phyloP scores from a whole-genome alignment of 2,888 invertebrate genomes.

The Cyclophora albipunctata region DNA sequence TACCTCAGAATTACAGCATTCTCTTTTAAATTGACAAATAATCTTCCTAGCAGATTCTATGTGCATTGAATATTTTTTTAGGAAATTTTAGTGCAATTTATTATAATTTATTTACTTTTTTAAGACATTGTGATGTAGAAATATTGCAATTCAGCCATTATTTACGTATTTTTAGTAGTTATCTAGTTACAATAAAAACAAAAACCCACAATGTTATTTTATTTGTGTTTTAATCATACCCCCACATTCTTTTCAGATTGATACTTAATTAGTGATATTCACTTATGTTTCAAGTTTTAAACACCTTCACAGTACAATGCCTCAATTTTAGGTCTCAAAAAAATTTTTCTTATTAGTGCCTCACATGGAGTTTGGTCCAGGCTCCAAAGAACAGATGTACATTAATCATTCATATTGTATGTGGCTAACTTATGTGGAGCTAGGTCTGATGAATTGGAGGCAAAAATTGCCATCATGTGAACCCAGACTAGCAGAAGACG shows the following conservation, averaged over 20 bases:
- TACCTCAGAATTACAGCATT: constrained; percentile 32
- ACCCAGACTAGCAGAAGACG: no score
- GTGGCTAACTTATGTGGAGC: no score
- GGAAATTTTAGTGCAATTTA: constrained; percentile 38
- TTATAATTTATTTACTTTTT: constrained; percentile 21
- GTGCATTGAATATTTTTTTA: constrained; percentile 24
- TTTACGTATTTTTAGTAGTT: constrained; percentile 45
- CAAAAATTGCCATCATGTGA: no score
- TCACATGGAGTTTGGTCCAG: no score
- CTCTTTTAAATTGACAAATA: constrained; percentile 25
- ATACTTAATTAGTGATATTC: background rate
- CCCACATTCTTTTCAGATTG: background rate
- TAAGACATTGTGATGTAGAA: constrained; percentile 42
- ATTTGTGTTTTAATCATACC: background rate
- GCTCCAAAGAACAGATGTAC: no score
- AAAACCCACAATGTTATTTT: constrained; percentile 24
- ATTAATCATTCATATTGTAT: no score
- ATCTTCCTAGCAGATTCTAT: constrained; percentile 48
- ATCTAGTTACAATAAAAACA: constrained; percentile 35
- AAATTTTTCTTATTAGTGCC: no score
- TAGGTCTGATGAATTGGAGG: no score
- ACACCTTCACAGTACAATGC: no score
- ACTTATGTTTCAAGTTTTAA: no score
- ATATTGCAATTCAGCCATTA: constrained; percentile 31
- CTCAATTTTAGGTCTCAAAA: no score